These are phyloP conservation scores for Orussus abietinus DNA, from an alignment of 1,140 invertebrate species.

Conservation along the genomic window DNA sequence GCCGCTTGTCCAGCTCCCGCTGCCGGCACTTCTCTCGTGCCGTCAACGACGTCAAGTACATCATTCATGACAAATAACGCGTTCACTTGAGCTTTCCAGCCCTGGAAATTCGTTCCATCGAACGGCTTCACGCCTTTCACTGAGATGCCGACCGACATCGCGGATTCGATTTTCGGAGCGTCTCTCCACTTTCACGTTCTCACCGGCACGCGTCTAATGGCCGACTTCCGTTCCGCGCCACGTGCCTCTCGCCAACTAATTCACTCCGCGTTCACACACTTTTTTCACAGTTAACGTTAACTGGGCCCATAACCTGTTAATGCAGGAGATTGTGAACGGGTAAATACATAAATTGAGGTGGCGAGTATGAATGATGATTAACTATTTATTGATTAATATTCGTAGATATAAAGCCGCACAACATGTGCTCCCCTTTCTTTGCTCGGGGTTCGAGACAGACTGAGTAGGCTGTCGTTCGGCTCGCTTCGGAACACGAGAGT, in stretches of 20 bases:
- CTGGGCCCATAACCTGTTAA: conserved; percentile 13
- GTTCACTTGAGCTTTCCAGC: conserved; percentile 10
- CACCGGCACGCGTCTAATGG: conserved; percentile 1
- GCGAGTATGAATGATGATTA: too few relatives aligned
- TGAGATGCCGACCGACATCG: conserved; percentile 8
- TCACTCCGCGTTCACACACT: not conserved
- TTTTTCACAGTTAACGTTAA: not conserved
- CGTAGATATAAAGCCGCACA: too few relatives aligned
- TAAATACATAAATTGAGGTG: too few relatives aligned
- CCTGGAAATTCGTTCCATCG: conserved; percentile 10
- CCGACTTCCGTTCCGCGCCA: conserved; percentile 1
- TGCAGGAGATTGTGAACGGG: too few relatives aligned
- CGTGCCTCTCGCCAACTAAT: conserved; percentile 1
- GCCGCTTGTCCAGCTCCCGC: conserved; percentile 1
- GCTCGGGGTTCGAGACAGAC: too few relatives aligned
- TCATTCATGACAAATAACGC: conserved; percentile 9
- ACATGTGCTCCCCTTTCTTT: too few relatives aligned
- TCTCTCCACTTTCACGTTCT: not conserved
- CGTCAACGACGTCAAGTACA: conserved; percentile 6
- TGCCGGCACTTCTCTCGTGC: conserved; percentile 6
- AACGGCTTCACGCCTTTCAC: conserved; percentile 5
- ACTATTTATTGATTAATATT: too few relatives aligned
- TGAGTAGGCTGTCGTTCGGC: too few relatives aligned
- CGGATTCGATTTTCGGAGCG: conserved; percentile 7
- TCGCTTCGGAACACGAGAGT: too few relatives aligned